A percentile compares a stretch with the other conserved stretches of the same genome.
Conservation (phyloP, 2,888 invertebrate species). For the Formica aserva region DNA sequence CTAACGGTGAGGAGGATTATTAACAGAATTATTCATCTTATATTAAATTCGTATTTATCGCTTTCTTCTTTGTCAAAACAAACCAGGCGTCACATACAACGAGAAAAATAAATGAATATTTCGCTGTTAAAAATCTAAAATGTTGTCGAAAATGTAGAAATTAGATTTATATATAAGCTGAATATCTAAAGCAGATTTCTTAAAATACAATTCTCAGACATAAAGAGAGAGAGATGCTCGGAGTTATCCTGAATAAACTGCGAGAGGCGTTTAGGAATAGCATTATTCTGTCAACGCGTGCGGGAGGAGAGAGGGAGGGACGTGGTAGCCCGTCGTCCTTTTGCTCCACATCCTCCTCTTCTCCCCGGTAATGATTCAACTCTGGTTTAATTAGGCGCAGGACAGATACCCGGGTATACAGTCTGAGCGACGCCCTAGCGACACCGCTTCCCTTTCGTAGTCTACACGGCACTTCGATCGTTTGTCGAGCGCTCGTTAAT, state of each 20-base stretch:
- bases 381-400: conserved; percentile 78
- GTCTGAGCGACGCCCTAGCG: conserved; percentile 44
- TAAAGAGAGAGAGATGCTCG: not conserved
- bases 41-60: not conserved
- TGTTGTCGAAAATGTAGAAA: not conserved
- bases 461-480: conserved; percentile 59
- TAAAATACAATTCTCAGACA: not conserved
- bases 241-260: conserved; percentile 52
- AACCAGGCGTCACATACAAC: not conserved
- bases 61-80: not conserved
- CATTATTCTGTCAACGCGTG: conserved; percentile 62
- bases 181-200: not conserved
- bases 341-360: conserved; percentile 61
- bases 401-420: conserved; percentile 67
- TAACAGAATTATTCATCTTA: not conserved
- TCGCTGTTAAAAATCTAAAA: not conserved
- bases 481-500: conserved; percentile 60
- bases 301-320: conserved; percentile 29
- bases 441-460: conserved; percentile 48
- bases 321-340: conserved; percentile 44
- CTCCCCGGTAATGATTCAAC: conserved; percentile 77
- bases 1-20: conserved; percentile 10
- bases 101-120: not conserved
- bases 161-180: not conserved
- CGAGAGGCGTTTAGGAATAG: conserved; percentile 65